Evolutionary conservation across 2,797 vertebrate species (phyloP), one percentile per base, ranked within the genome.

Genomic region (Pangasius djambal): DNA sequence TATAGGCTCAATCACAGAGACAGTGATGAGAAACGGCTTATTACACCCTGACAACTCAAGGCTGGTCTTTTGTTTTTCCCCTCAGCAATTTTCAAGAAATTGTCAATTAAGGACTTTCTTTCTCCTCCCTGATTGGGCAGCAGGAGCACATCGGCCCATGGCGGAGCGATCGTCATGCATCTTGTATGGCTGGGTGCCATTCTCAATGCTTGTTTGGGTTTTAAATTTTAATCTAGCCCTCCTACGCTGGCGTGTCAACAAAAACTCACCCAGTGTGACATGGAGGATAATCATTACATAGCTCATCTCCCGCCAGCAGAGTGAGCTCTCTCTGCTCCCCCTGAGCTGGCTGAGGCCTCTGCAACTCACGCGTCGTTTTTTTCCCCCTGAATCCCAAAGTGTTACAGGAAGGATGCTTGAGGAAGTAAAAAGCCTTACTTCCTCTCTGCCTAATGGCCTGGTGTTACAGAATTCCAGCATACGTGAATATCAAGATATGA

Each of bases 81-180:
- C 91, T 96, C 96, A 97, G 97, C 97, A 97, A 97, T 98, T 98
- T 94, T 97, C 96, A 94, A 97, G 97, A 97, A 97, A 97, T 97
- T 97, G 97, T 97, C 97, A 97, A 97, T 97, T 97, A 97, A 97
- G 96, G 96, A 96, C 95, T 97, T 97, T 96, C 97, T 97, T 96
- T 97, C 88, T 87, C 67, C 84, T 90, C 90, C 90, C 86, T 83
- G 90, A 91, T 90, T 89, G 96, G 96, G 94, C 97, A 96, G 96
- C 96, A 95, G 96, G 97, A 97, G 96, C 95, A 96, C 95, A 95
- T 97, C 95, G 94, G 96, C 86, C 95, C 95, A 96, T 94, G 83
- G 55, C 74, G 70, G 89, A 89, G 85, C 85, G 85, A 89, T 90
- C 86, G 90, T 90, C 90, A 88, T 89, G 87, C 84, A 83, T 91